Conservation (phyloP, 1,140 invertebrate species). For the Drosophila parvula region DNA sequence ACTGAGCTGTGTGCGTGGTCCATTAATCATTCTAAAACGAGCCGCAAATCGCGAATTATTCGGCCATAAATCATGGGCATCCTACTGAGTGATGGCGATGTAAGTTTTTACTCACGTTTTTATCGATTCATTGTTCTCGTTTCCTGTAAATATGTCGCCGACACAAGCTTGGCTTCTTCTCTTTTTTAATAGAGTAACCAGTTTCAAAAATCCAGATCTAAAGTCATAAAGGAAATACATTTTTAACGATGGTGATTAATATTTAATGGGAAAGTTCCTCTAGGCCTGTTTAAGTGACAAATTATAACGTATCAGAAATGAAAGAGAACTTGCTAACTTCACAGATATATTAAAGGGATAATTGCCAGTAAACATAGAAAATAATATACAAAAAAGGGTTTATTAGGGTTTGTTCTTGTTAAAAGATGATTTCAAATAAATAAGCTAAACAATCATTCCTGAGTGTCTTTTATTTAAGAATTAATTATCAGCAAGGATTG, state of each 20-base stretch:
- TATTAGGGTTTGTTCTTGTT: no score
- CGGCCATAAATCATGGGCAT: conserved; percentile 75
- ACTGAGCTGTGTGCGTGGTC: conserved; percentile 35
- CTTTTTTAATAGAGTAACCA: background rate
- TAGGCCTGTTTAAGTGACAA: background rate
- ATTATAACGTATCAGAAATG: no score
- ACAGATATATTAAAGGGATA: background rate
- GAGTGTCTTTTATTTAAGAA: no score
- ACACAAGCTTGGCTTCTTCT: conserved; percentile 16
- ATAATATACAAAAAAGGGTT: no score
- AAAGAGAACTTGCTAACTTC: background rate
- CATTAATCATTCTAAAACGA: conserved; percentile 58
- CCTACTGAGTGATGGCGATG: conserved; percentile 80
- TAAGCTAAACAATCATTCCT: no score
- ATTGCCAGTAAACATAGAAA: background rate
- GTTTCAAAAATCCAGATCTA: background rate
- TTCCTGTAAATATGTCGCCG: conserved; percentile 22
- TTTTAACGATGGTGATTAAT: background rate
- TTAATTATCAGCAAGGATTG: no score
- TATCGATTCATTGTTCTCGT: conserved; percentile 12
- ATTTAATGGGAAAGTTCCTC: background rate
- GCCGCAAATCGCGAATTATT: conserved; percentile 40
- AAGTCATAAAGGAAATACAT: background rate
- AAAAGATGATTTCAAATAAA: no score
- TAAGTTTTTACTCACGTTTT: conserved; percentile 63